Conservation (phyloP, 2,888 invertebrate genomes). For the Drosophila falleni region DNA sequence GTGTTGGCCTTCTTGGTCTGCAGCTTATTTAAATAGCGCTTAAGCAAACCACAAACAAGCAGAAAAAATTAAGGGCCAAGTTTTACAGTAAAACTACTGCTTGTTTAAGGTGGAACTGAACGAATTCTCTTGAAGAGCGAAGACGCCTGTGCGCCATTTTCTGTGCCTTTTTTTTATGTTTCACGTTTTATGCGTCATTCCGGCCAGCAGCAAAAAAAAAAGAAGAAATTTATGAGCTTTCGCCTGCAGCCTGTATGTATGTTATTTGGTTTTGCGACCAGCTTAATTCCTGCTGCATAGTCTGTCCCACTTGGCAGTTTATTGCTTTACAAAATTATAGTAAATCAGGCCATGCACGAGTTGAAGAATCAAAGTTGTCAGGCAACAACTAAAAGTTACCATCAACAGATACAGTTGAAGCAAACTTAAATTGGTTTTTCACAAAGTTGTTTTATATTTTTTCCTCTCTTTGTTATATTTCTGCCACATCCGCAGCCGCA, state of each 20-base stretch:
- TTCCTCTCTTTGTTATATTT: slow-evolving; percentile 4
- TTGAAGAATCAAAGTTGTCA: slow-evolving; percentile 63
- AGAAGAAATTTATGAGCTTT: slow-evolving; percentile 56
- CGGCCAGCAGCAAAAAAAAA: slow-evolving; percentile 23
- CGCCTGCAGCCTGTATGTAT: slow-evolving; percentile 24
- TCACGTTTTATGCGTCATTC: slow-evolving; percentile 61
- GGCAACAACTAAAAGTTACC: slow-evolving; percentile 55
- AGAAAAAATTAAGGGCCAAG: slow-evolving; percentile 13
- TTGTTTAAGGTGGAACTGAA: slow-evolving; percentile 23
- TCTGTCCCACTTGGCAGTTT: slow-evolving; percentile 61
- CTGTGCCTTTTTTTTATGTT: slow-evolving; percentile 21
- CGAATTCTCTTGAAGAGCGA: slow-evolving; percentile 22
- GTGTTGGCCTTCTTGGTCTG: slow-evolving; percentile 37
- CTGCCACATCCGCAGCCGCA: background rate
- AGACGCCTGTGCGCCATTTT: slow-evolving; percentile 14
- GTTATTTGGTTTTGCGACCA: slow-evolving; percentile 37
- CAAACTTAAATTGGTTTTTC: slow-evolving; percentile 72
- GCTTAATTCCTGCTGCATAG: slow-evolving; percentile 51
- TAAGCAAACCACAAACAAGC: slow-evolving; percentile 33
- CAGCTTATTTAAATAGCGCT: slow-evolving; percentile 64
- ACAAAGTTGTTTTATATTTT: slow-evolving; percentile 27
- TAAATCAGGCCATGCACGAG: slow-evolving; percentile 73
- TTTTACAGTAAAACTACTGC: slow-evolving; percentile 40
- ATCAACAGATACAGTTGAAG: slow-evolving; percentile 38
- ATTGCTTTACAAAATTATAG: slow-evolving; percentile 76